These are phyloP conservation scores for Encarsia formosa DNA, from an alignment of 2,888 invertebrate genomes.

Conservation along the genomic window DNA sequence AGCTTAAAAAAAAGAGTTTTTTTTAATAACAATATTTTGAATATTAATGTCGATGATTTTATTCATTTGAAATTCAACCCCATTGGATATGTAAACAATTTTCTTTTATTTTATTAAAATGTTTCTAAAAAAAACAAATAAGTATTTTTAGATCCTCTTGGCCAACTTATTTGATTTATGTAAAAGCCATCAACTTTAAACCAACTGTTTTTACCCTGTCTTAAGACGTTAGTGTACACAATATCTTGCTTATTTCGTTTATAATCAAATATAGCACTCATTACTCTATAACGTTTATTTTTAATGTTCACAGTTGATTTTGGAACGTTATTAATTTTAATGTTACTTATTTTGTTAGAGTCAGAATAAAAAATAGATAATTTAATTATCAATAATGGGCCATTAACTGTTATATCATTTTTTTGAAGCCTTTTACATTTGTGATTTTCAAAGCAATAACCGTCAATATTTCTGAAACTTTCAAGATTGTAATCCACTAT, in stretches of 20 bases:
- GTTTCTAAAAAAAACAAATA: neutral
- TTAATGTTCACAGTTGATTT: neutral
- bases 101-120: too few species aligned
- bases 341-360: neutral
- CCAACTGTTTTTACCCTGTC: neutral
- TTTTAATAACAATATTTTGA: too few species aligned
- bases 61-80: too few species aligned
- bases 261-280: neutral
- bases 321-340: neutral
- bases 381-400: neutral
- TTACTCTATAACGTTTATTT: neutral
- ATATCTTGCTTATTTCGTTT: neutral
- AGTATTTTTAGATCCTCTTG: neutral
- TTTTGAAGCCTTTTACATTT: too few species aligned
- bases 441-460: too few species aligned
- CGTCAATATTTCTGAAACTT: too few species aligned
- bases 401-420: too few species aligned
- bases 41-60: too few species aligned
- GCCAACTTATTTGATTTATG: neutral
- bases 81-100: too few species aligned
- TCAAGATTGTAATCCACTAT: too few species aligned
- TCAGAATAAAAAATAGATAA: neutral
- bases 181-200: neutral
- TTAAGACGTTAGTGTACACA: neutral
- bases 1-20: too few species aligned